Evolutionary conservation across 2,888 invertebrate genomes (phyloP).

Genomic region (Orthonevra nobilis): DNA sequence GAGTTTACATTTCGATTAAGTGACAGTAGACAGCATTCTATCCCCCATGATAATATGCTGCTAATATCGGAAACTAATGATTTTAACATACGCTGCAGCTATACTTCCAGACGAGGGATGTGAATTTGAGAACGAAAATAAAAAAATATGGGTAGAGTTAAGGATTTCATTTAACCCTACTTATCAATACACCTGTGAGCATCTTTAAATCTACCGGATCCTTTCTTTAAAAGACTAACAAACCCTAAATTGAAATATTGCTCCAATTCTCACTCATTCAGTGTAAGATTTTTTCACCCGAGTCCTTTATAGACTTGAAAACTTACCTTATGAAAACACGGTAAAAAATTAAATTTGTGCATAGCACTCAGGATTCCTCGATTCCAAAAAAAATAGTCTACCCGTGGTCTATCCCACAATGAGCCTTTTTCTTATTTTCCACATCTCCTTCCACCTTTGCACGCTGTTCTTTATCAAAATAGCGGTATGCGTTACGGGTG

Average conservation of each 20-base stretch:
- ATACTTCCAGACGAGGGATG: too few relatives aligned
- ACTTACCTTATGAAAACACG: constrained; percentile 30
- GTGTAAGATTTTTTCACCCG: constrained; percentile 45
- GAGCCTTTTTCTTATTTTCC: constrained; percentile 15
- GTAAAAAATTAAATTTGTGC: neutral
- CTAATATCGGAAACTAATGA: too few relatives aligned
- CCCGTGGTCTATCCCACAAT: constrained; percentile 32
- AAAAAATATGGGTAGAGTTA: too few relatives aligned
- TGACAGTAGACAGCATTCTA: too few relatives aligned
- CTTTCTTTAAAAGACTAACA: constrained; percentile 23
- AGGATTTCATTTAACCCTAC: too few relatives aligned
- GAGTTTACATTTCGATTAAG: too few relatives aligned
- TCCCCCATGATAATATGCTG: too few relatives aligned
- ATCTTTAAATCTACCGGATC: too few relatives aligned
- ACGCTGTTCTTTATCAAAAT: constrained; percentile 47
- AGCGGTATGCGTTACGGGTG: constrained; percentile 56
- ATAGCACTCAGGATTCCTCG: too few relatives aligned
- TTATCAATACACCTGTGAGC: too few relatives aligned
- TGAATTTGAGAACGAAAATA: too few relatives aligned
- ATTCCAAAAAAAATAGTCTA: constrained; percentile 30
- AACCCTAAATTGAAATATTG: constrained; percentile 60
- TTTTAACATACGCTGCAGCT: too few relatives aligned
- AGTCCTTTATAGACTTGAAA: constrained; percentile 61
- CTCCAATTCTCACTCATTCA: constrained; percentile 64
- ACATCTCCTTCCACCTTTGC: neutral